Conservation (phyloP, 2,888 invertebrate genomes). For the Microplitis deprimator region DNA sequence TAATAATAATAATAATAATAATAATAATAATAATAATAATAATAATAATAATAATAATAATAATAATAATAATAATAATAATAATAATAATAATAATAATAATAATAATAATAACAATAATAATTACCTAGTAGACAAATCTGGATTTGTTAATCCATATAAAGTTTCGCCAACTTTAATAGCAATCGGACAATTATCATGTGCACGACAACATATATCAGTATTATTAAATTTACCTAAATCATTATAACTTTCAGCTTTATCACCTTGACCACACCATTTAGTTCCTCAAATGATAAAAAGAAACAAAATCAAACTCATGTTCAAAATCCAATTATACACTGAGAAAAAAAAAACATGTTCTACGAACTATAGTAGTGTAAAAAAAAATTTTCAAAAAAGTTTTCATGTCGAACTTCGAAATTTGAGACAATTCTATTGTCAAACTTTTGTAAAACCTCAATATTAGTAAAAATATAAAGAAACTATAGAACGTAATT, state of each 20-base stretch:
- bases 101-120: background rate
- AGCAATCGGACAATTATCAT: constrained; percentile 79
- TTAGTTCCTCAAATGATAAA: constrained; percentile 75
- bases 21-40: background rate
- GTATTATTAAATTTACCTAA: constrained; percentile 77
- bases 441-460: background rate
- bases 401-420: background rate
- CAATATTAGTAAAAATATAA: background rate
- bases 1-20: too few relatives aligned
- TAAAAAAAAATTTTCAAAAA: too few relatives aligned
- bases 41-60: background rate
- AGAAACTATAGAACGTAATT: background rate
- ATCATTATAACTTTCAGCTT: constrained; percentile 74
- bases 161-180: constrained; percentile 75
- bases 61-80: background rate
- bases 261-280: constrained; percentile 81
- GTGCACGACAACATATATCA: constrained; percentile 79
- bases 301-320: background rate
- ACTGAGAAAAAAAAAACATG: too few relatives aligned
- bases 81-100: background rate
- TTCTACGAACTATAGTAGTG: too few relatives aligned
- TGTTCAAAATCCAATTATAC: too few relatives aligned
- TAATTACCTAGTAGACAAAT: constrained; percentile 72
- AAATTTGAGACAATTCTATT: background rate
- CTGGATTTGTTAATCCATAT: constrained; percentile 77